A percentile compares a stretch with the other conserved stretches of the same genome.
Evolutionary conservation across 2,797 vertebrate species (phyloP).

Genomic region (Acropternis orthonyx): DNA sequence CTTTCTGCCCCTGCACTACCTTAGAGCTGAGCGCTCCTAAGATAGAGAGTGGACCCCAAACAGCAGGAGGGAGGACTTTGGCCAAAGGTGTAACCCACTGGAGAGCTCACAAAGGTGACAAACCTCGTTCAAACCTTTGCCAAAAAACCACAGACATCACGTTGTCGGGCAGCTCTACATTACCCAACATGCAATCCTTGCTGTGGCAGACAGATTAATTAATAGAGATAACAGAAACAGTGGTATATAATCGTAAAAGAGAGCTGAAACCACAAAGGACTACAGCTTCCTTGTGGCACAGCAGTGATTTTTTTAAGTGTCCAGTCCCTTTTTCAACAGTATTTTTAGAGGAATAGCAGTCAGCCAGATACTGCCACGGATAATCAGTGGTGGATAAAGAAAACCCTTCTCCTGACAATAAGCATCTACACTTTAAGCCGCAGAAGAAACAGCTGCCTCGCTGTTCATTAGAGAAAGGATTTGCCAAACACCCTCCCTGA

Average conservation of each 20-base stretch:
- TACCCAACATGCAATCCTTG: neutral
- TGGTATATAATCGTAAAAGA: neutral
- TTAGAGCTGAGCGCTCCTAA: neutral
- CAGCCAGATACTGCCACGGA: neutral
- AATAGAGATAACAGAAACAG: slow-evolving; percentile 12
- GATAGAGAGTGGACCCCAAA: neutral
- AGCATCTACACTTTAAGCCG: slow-evolving; percentile 16
- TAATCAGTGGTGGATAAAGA: neutral
- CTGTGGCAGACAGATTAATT: slow-evolving; percentile 18
- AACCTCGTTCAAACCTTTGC: neutral
- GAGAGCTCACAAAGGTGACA: neutral
- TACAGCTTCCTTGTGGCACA: neutral
- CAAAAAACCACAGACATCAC: neutral
- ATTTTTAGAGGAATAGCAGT: slow-evolving; percentile 22
- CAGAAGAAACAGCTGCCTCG: slow-evolving; percentile 25
- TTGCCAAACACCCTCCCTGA: slow-evolving; percentile 33
- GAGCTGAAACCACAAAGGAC: neutral
- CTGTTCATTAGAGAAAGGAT: slow-evolving; percentile 38
- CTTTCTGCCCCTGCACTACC: neutral
- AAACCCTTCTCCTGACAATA: slow-evolving; percentile 18
- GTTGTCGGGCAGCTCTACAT: neutral
- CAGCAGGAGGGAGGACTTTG: neutral
- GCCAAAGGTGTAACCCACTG: neutral
- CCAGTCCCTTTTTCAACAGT: neutral
- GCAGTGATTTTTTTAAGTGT: neutral